Conservation (phyloP, 2,113 vertebrate genomes). For the Istiophorus platypterus region DNA sequence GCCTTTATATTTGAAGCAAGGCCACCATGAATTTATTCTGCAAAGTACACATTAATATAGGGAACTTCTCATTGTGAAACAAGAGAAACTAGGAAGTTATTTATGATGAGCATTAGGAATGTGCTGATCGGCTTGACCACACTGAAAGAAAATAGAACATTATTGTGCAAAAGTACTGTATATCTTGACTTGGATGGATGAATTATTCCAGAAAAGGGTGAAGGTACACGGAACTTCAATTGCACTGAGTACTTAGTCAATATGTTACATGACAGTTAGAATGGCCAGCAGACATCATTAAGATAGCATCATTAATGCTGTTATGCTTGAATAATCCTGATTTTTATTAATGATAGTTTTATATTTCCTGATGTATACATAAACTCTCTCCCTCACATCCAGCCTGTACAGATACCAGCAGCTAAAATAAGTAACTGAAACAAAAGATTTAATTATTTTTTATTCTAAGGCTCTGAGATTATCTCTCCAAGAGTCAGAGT, state of each 20-base stretch:
- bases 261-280: not conserved
- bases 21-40: not conserved
- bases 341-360: not conserved
- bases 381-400: not conserved
- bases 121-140: conserved; percentile 28
- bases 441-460: not conserved
- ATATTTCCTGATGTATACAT: not conserved
- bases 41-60: not conserved
- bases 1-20: not conserved
- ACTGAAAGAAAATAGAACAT: not conserved
- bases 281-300: not conserved
- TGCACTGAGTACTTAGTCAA: not conserved
- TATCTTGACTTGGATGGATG: not conserved
- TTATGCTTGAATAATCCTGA: not conserved
- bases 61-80: conserved; percentile 35
- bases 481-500: not conserved
- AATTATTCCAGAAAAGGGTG: not conserved
- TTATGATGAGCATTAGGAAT: conserved; percentile 36
- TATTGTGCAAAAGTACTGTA: conserved; percentile 1
- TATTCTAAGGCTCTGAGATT: not conserved
- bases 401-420: not conserved
- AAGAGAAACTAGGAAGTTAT: conserved; percentile 47
- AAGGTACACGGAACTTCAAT: not conserved
- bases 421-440: not conserved
- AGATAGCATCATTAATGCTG: not conserved